Conservation (phyloP, 2,888 invertebrate species). For the Cheiracanthium punctorium region DNA sequence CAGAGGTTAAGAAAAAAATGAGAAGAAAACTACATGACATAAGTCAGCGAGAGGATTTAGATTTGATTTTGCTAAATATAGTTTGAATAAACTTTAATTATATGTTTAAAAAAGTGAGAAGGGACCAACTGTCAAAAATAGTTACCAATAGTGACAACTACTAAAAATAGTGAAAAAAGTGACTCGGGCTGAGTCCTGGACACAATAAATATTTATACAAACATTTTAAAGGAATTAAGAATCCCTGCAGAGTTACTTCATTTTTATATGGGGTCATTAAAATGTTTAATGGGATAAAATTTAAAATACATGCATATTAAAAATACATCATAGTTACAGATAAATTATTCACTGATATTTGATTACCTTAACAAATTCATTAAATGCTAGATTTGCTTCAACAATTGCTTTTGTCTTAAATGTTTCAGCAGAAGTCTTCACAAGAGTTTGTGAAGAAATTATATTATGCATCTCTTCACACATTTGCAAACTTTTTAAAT, state of each 20-base stretch:
- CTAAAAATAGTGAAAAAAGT: too few species aligned
- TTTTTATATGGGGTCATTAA: neutral
- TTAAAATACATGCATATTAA: neutral
- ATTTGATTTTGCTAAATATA: too few species aligned
- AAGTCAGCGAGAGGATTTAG: too few species aligned
- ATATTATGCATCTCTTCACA: constrained; percentile 33
- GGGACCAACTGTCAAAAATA: too few species aligned
- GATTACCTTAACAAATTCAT: constrained; percentile 26
- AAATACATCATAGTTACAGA: neutral
- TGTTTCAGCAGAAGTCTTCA: constrained; percentile 23
- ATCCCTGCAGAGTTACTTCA: neutral
- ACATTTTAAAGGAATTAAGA: too few species aligned
- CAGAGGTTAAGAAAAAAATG: too few species aligned
- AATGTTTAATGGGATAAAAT: neutral
- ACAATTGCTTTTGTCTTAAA: constrained; percentile 11
- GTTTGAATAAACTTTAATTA: too few species aligned
- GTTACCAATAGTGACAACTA: too few species aligned
- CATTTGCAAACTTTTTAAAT: constrained; percentile 32
- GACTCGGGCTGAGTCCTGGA: too few species aligned
- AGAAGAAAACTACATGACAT: too few species aligned
- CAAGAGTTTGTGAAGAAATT: constrained; percentile 14
- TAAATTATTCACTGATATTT: neutral
- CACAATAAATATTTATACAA: too few species aligned
- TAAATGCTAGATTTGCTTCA: constrained; percentile 4
- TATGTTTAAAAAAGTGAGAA: too few species aligned